A percentile compares a stretch with the other conserved stretches of the same genome.
phyloP scores from a whole-genome alignment of 2,113 vertebrate genomes.

The Catagonus wagneri region DNA sequence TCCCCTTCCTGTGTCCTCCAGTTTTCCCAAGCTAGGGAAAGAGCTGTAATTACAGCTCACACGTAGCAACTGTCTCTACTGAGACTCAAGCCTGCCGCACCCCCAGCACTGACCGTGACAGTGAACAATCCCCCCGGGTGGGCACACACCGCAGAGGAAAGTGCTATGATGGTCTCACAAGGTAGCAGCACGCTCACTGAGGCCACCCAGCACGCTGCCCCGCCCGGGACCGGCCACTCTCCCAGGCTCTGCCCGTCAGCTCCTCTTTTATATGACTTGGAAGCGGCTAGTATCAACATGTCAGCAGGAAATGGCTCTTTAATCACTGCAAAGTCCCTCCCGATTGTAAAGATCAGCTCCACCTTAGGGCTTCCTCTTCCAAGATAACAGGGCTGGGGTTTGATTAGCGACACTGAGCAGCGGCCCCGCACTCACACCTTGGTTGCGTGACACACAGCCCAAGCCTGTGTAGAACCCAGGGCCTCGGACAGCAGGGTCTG shows the following conservation, averaged over 20 bases:
- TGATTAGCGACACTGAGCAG: conserved; percentile 73
- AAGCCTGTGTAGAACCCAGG: conserved; percentile 44
- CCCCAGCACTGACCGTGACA: not conserved
- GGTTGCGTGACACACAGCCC: conserved; percentile 77
- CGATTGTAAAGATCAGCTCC: conserved; percentile 85
- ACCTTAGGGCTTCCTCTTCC: conserved; percentile 65
- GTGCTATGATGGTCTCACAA: not conserved
- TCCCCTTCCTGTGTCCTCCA: not conserved
- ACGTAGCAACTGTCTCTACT: not conserved
- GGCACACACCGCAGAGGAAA: not conserved
- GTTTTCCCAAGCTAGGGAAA: not conserved
- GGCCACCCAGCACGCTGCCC: conserved; percentile 60
- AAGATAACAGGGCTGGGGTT: conserved; percentile 76
- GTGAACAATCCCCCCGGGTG: not conserved
- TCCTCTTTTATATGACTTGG: conserved; percentile 78
- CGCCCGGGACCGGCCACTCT: conserved; percentile 31
- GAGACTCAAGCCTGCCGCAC: not conserved
- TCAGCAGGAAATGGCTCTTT: conserved; percentile 84
- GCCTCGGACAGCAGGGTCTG: conserved; percentile 69
- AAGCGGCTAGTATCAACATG: conserved; percentile 79
- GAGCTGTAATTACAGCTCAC: not conserved
- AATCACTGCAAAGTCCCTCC: conserved; percentile 82
- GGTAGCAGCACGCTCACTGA: rapidly evolving
- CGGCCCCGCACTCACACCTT: conserved; percentile 55
- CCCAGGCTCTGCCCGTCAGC: conserved; percentile 72